These are phyloP conservation scores for Bombus cullumanus DNA, from an alignment of 1,140 invertebrate genomes.

Conservation along the genomic window DNA sequence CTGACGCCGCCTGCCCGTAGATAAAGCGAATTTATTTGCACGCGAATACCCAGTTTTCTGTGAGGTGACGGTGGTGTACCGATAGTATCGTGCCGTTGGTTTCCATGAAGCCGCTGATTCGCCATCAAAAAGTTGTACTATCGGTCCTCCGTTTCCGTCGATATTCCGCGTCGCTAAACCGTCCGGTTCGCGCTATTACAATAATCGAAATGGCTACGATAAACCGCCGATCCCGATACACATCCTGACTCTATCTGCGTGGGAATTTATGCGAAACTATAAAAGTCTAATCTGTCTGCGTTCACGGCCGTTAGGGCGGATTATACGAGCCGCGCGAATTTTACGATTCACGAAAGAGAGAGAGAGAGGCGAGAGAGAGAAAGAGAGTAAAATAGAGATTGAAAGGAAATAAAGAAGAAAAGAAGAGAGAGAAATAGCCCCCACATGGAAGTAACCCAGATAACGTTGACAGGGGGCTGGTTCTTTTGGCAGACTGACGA, in stretches of 20 bases:
- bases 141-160: slow-evolving; percentile 1
- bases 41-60: slow-evolving; percentile 41
- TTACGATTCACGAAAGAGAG: slow-evolving; percentile 5
- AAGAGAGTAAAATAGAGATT: not conserved
- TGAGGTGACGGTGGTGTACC: not conserved
- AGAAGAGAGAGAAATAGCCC: not conserved
- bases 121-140: slow-evolving; percentile 14
- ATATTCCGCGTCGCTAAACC: slow-evolving; percentile 8
- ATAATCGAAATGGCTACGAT: slow-evolving; percentile 45
- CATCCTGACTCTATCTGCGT: not conserved
- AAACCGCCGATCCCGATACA: slow-evolving; percentile 28
- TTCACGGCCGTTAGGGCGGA: slow-evolving; percentile 37
- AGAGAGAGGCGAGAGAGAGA: not conserved
- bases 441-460: not conserved
- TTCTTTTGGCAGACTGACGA: not conserved
- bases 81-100: slow-evolving; percentile 3
- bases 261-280: slow-evolving; percentile 41
- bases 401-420: not conserved
- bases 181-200: slow-evolving; percentile 31
- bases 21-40: slow-evolving; percentile 56
- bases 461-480: not conserved
- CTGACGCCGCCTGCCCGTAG: not conserved
- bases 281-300: slow-evolving; percentile 51
- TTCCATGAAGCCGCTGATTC: slow-evolving; percentile 41
- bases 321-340: slow-evolving; percentile 42